Conservation (phyloP, 2,797 vertebrate species). For the Molossus molossus region DNA sequence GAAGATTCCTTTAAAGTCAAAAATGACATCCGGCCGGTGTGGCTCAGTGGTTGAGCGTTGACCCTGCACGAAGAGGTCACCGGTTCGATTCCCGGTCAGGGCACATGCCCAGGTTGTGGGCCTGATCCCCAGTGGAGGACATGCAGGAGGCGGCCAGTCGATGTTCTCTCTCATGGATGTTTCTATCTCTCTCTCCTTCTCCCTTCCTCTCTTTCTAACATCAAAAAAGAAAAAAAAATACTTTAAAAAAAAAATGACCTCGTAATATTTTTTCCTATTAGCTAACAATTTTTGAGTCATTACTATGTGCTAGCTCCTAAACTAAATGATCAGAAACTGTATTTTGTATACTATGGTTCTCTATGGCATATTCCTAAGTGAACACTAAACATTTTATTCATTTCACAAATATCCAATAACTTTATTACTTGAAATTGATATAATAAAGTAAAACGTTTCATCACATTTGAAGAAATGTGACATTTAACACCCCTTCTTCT, state of each 20-base stretch:
- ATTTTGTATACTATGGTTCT: neutral
- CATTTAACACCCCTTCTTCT: neutral
- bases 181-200: too few species aligned
- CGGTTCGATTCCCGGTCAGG: too few species aligned
- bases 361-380: neutral
- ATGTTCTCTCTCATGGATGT: too few species aligned
- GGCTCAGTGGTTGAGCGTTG: too few species aligned
- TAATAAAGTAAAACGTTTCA: constrained; percentile 22
- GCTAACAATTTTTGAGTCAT: neutral
- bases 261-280: constrained; percentile 45
- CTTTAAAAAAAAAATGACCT: neutral
- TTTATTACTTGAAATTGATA: constrained; percentile 33
- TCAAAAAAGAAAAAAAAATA: too few species aligned
- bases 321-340: constrained; percentile 18
- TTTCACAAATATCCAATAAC: neutral
- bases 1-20: constrained; percentile 4
- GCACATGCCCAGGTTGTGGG: too few species aligned
- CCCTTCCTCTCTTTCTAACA: too few species aligned
- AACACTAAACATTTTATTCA: neutral
- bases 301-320: neutral
- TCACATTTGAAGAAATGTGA: neutral
- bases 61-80: too few species aligned
- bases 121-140: too few species aligned
- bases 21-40: neutral
- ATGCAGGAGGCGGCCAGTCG: too few species aligned